Evolutionary conservation across 2,797 vertebrate genomes (phyloP).

Genomic region (Chloroceryle inda): DNA sequence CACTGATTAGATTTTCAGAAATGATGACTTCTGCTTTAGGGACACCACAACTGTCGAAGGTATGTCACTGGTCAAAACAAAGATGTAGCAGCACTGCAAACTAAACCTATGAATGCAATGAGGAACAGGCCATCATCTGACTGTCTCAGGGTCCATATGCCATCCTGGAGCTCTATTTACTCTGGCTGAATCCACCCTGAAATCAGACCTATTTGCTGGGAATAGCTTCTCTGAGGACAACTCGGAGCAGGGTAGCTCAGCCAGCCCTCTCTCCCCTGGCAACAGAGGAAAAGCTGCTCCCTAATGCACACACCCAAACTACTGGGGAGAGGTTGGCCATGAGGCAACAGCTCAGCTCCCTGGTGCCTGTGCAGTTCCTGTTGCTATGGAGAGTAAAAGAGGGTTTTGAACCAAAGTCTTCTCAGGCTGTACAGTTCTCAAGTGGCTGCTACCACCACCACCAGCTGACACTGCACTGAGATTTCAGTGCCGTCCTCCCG

Average conservation of each 20-base stretch:
- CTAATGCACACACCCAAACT: rapidly evolving
- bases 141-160: background rate
- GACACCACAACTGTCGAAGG: background rate
- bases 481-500: background rate
- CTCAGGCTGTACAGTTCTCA: background rate
- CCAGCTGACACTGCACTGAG: background rate
- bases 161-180: background rate
- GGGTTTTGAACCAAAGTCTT: background rate
- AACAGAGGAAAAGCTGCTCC: background rate
- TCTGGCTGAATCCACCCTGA: background rate
- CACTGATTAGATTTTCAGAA: conserved; percentile 44
- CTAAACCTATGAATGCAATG: background rate
- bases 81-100: background rate
- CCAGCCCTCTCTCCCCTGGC: rapidly evolving
- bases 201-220: background rate
- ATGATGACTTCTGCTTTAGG: conserved; percentile 12
- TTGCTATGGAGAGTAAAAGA: background rate
- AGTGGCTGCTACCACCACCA: background rate
- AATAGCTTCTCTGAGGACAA: background rate
- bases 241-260: background rate
- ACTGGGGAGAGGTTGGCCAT: rapidly evolving
- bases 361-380: background rate
- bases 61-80: background rate
- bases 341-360: background rate
- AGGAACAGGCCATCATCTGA: background rate